Conservation (phyloP, 2,888 invertebrate species). For the Schizotus pectinicornis region DNA sequence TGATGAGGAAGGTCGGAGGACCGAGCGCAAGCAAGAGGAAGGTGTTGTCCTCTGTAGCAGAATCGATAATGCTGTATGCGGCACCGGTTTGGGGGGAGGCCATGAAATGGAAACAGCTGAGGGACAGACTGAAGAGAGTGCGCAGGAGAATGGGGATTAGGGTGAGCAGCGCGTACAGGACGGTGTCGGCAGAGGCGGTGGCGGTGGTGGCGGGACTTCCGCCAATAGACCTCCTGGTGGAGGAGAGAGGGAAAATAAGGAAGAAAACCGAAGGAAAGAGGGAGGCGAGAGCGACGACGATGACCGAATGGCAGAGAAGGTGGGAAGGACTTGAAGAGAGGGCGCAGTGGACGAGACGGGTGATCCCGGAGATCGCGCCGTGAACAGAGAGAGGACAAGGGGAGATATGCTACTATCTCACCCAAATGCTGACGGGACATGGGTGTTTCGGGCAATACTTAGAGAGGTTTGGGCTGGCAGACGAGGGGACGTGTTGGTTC, state of each 20-base stretch:
- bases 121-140: background rate
- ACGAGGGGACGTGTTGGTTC: background rate
- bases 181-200: background rate
- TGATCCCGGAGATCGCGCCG: slow-evolving; percentile 6
- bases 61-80: slow-evolving; percentile 24
- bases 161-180: background rate
- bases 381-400: slow-evolving; percentile 13
- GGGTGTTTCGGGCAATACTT: slow-evolving; percentile 13
- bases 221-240: background rate
- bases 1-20: slow-evolving; percentile 27
- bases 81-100: slow-evolving; percentile 23
- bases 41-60: slow-evolving; percentile 13
- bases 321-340: slow-evolving; percentile 1
- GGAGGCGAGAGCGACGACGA: background rate
- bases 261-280: background rate
- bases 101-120: background rate
- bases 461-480: background rate
- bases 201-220: too few species aligned
- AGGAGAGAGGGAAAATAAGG: background rate
- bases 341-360: slow-evolving; percentile 11
- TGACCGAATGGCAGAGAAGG: slow-evolving; percentile 3
- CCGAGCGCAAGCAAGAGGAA: slow-evolving; percentile 18
- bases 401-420: slow-evolving; percentile 8
- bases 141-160: slow-evolving; percentile 5
- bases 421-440: slow-evolving; percentile 19